These are phyloP conservation scores for pig (Sus scrofa) DNA, from an alignment of 2,113 vertebrate species.

Conservation along the genomic window T2T-Sscrofa CM000828.6:36169501-36170000, in stretches of 20 bases:
- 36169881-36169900: neutral
- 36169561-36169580: neutral
- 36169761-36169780: neutral
- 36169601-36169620: neutral
- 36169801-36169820: neutral
- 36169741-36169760: neutral
- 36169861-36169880: neutral
- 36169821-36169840: neutral
- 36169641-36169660: neutral
- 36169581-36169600: neutral
- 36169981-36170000: neutral
- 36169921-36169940: neutral
- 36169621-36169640: neutral
- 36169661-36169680: neutral
- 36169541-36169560: neutral
- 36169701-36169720: neutral
- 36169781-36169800: neutral
- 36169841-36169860: neutral
- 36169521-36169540: neutral
- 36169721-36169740: neutral
- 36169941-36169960: neutral
- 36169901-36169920: neutral
- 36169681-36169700: neutral
- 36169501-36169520: neutral
- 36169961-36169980: neutral